A percentile compares a stretch with the other conserved stretches of the same genome.
Evolutionary conservation across 2,888 invertebrate genomes (phyloP).

Genomic region (Ophraella communa): DNA sequence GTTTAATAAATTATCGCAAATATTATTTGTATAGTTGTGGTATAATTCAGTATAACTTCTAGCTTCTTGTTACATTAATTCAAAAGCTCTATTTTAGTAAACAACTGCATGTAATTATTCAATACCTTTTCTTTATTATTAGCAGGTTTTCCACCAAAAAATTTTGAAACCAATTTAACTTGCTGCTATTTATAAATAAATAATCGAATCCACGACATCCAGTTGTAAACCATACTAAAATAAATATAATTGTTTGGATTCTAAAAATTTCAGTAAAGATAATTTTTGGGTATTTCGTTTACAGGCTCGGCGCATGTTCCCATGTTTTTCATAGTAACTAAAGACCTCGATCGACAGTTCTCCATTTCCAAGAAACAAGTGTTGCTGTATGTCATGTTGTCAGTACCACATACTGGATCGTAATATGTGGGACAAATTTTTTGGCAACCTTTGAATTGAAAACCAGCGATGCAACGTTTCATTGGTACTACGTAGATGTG

Average conservation of each 20-base stretch:
- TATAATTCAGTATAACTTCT: neutral
- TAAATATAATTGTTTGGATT: neutral
- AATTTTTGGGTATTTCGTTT: constrained; percentile 85
- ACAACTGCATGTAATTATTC: neutral
- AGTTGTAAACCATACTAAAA: neutral
- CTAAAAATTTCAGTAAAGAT: constrained; percentile 71
- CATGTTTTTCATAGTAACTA: constrained; percentile 78
- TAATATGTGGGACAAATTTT: constrained; percentile 85
- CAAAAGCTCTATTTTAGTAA: neutral
- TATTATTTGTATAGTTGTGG: neutral
- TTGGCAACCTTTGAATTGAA: constrained; percentile 86
- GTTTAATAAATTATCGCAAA: too few species aligned
- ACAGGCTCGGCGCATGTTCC: constrained; percentile 87
- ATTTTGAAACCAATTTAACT: neutral
- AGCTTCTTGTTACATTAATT: neutral
- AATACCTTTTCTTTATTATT: neutral
- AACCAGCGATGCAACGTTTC: constrained; percentile 83
- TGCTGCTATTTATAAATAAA: neutral
- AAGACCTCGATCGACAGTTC: constrained; percentile 83
- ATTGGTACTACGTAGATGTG: constrained; percentile 91
- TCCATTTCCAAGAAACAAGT: constrained; percentile 91
- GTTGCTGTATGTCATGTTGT: constrained; percentile 91
- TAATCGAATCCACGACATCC: neutral
- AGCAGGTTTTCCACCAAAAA: too few species aligned
- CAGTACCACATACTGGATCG: constrained; percentile 93